Base-by-base conservation (phyloP, 2,797 vertebrate species). In the Ataeniobius toweri region DNA sequence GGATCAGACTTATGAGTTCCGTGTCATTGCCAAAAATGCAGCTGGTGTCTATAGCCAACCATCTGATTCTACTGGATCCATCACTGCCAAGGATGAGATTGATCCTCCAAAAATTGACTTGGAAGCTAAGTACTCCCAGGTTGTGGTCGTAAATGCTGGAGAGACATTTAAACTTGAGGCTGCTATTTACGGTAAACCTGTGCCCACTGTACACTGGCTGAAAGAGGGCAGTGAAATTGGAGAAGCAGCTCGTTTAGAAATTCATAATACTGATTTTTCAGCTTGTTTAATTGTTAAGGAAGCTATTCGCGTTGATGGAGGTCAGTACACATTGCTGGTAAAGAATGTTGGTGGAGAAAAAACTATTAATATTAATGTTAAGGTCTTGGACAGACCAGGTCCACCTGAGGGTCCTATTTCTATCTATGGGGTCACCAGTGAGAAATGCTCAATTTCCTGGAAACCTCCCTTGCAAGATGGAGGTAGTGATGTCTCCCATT, bases 271-370 rank as follows among this genome's bases (percentile, higher is more conserved):
- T 0, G 96, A 98, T 86, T 99, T 99, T 85, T 94, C 91, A 82
- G 96, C 97, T 81, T 95, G 95, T 87, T 82, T 99, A 69, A 95
- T 95, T 70, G 94, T 99, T 67, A 99, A 98, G 83, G 98, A 99
- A 90, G 97, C 97, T 46, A 94, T 97, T 14, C 96, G 98, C 83
- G 86, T 97, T 73, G 98, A 99, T 93, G 98, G 97, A 86, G 98
- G 98, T 73, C 98, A 97, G 83, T 99, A 99, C 86, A 93, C 96
- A 75, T 86, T 99, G 74, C 93, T 96, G 31, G 95, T 98, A 78
- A 99, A 97, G 91, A 99, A 99, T 80, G 98, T 99, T 84, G 98
- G 97, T 83, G 98, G 98, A 91, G 97, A 98, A 91, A 98, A 97
- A 95, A 95, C 94, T 70, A 96, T 97, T 70, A 94, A 95, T 76